Conservation (phyloP, 2,888 invertebrate species). For the Macrophya alboannulata region DNA sequence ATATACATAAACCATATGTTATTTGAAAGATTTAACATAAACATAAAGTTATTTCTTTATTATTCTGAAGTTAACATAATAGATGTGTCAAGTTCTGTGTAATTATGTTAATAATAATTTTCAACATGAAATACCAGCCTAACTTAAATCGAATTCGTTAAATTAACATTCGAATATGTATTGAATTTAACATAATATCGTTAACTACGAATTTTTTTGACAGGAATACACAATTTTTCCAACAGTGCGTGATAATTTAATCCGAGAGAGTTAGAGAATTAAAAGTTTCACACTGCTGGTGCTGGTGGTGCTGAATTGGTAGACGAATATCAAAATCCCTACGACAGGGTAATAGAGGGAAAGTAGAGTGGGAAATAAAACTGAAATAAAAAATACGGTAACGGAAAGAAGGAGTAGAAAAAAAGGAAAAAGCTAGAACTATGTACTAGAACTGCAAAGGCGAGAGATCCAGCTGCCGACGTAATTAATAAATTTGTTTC, state of each 20-base stretch:
- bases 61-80: too few species aligned
- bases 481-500: constrained; percentile 73
- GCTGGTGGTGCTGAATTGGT: background rate
- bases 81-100: too few species aligned
- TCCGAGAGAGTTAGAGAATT: constrained; percentile 77
- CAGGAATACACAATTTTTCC: too few species aligned
- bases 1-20: too few species aligned
- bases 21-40: too few species aligned
- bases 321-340: constrained; percentile 30
- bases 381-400: background rate
- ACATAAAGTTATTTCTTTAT: too few species aligned
- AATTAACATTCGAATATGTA: too few species aligned
- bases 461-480: constrained; percentile 34
- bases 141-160: too few species aligned
- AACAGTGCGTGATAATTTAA: constrained; percentile 78
- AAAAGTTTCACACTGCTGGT: constrained; percentile 73
- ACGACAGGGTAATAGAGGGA: constrained; percentile 1
- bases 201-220: too few species aligned
- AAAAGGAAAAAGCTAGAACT: background rate
- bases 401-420: background rate
- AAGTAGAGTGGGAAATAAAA: constrained; percentile 1
- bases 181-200: too few species aligned
- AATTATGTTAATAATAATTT: too few species aligned
- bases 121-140: too few species aligned
- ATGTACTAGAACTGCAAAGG: background rate